Conservation (phyloP, 1,140 invertebrate species). For the Phenacoccus solenopsis region DNA sequence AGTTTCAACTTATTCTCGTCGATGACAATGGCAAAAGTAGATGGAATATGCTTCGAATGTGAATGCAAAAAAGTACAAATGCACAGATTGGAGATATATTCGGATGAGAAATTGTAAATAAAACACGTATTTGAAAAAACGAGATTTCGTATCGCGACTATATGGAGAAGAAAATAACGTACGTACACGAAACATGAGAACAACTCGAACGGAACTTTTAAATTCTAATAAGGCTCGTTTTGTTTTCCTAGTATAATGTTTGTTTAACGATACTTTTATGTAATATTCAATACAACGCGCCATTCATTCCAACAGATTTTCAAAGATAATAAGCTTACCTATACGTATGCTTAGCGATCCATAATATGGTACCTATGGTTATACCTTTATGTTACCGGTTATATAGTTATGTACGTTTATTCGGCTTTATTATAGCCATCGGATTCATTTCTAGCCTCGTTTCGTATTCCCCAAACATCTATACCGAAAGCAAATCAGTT, state of each 20-base stretch:
- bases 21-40: too few relatives aligned
- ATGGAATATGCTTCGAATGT: too few relatives aligned
- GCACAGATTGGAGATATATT: not conserved
- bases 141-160: not conserved
- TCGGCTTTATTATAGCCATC: not conserved
- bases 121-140: not conserved
- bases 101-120: too few relatives aligned
- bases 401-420: not conserved
- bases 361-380: not conserved
- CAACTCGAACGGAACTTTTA: not conserved
- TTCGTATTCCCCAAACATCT: not conserved
- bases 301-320: not conserved
- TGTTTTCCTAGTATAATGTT: not conserved
- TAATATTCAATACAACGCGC: not conserved
- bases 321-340: slow-evolving; percentile 2
- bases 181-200: too few relatives aligned
- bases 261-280: slow-evolving; percentile 2
- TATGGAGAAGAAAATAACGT: too few relatives aligned
- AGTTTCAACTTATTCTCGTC: too few relatives aligned
- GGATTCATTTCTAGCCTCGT: not conserved
- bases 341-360: not conserved
- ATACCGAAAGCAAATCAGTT: too few relatives aligned
- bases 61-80: not conserved
- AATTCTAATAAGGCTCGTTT: not conserved
- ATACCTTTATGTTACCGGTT: not conserved